phyloP scores from a whole-genome alignment of 2,888 invertebrate genomes.

The Cenopis cana region DNA sequence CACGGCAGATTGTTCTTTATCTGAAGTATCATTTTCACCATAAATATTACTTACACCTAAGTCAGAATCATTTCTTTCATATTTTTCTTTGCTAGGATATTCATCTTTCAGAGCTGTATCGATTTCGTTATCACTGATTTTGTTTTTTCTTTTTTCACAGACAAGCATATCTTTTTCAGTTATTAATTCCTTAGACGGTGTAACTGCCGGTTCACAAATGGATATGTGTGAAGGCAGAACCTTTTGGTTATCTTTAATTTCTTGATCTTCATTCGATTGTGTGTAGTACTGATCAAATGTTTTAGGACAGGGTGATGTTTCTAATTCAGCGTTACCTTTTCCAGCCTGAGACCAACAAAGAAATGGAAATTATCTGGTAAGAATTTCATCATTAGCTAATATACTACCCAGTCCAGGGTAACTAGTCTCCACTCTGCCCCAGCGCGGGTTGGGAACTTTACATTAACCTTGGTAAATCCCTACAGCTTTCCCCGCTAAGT shows the following conservation, averaged over 20 bases:
- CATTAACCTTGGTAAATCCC: too few species aligned
- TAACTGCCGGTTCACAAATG: background rate
- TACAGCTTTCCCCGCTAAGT: too few species aligned
- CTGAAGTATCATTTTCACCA: background rate
- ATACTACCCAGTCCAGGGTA: too few species aligned
- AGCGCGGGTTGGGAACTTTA: too few species aligned
- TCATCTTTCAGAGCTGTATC: background rate
- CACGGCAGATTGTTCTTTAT: background rate
- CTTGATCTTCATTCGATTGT: background rate
- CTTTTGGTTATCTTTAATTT: background rate
- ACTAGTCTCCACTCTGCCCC: too few species aligned
- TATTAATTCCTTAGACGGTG: background rate
- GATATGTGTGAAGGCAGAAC: background rate
- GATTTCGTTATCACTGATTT: background rate
- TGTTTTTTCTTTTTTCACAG: background rate
- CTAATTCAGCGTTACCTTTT: background rate
- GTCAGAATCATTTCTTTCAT: background rate
- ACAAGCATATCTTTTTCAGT: background rate
- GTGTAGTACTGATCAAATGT: background rate
- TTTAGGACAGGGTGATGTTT: background rate
- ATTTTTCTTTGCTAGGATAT: background rate
- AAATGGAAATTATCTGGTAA: background rate
- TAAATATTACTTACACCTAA: background rate
- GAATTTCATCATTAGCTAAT: background rate
- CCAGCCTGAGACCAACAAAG: slow-evolving; percentile 9